A percentile compares a stretch with the other conserved stretches of the same genome.
These are phyloP conservation scores for Archegozetes longisetosus DNA, from an alignment of 1,140 invertebrate species.

Conservation along the genomic window DNA sequence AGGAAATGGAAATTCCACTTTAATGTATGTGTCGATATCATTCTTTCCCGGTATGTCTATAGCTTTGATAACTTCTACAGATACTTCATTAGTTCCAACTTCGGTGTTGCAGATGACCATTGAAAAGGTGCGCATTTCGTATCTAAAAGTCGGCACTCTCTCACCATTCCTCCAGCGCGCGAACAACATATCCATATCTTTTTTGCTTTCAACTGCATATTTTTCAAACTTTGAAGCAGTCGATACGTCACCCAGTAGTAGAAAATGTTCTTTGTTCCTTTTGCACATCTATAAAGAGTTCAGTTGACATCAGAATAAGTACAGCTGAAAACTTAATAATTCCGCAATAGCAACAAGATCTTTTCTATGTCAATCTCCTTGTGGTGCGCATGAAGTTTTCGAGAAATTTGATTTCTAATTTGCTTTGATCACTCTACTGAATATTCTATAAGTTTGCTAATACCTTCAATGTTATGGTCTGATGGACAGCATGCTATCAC, in stretches of 20 bases:
- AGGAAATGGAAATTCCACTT: slow-evolving; percentile 71
- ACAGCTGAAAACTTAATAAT: slow-evolving; percentile 15
- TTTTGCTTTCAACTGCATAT: slow-evolving; percentile 58
- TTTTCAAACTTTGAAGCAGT: slow-evolving; percentile 52
- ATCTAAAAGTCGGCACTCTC: slow-evolving; percentile 69
- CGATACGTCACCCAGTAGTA: slow-evolving; percentile 78
- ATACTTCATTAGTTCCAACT: slow-evolving; percentile 72
- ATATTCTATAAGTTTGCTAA: too few species aligned
- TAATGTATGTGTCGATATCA: slow-evolving; percentile 85
- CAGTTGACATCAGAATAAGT: slow-evolving; percentile 20
- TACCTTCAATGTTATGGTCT: too few species aligned
- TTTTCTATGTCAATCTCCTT: too few species aligned
- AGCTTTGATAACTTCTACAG: slow-evolving; percentile 68
- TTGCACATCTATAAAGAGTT: slow-evolving; percentile 59
- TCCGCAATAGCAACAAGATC: too few species aligned
- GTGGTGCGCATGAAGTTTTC: not conserved
- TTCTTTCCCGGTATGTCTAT: slow-evolving; percentile 58
- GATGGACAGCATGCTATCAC: too few species aligned
- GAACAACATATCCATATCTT: slow-evolving; percentile 72
- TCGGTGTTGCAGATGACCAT: slow-evolving; percentile 80
- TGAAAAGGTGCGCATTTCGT: slow-evolving; percentile 71
- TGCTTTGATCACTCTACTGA: too few species aligned
- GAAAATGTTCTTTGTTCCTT: slow-evolving; percentile 69
- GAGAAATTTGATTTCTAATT: too few species aligned
- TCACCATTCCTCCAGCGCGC: slow-evolving; percentile 44